phyloP scores from a whole-genome alignment of 1,140 invertebrate genomes.

The Drosophila fuyamai region DNA sequence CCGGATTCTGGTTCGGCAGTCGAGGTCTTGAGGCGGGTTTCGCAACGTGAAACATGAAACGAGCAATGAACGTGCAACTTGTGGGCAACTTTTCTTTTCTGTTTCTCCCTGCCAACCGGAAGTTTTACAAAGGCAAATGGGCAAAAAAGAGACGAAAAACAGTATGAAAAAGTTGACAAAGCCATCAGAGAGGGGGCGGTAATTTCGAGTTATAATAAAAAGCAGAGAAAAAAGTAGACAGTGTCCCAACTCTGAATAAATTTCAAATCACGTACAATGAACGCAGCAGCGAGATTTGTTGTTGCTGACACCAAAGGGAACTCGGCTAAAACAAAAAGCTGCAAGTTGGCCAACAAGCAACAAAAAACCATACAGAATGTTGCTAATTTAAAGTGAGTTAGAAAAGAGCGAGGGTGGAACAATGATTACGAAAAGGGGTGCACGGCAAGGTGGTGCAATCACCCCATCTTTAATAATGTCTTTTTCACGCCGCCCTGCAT shows the following conservation, averaged over 20 bases:
- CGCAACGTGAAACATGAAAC: conserved; percentile 71
- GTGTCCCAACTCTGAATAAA: conserved; percentile 70
- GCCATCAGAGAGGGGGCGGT: conserved; percentile 23
- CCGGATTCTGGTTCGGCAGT: not conserved
- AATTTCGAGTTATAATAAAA: conserved; percentile 66
- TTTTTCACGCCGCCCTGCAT: conserved; percentile 69
- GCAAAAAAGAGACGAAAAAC: conserved; percentile 61
- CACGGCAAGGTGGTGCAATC: conserved; percentile 14
- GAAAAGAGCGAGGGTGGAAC: conserved; percentile 39
- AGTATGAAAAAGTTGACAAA: conserved; percentile 53
- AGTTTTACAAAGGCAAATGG: conserved; percentile 81
- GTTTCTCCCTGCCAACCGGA: conserved; percentile 68
- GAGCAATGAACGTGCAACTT: conserved; percentile 54
- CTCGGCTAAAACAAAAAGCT: conserved; percentile 69
- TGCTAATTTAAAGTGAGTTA: conserved; percentile 74
- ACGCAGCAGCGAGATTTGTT: conserved; percentile 46
- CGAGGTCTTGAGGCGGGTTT: conserved; percentile 43
- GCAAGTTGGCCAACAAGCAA: conserved; percentile 43
- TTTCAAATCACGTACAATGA: conserved; percentile 80
- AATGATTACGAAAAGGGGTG: conserved; percentile 11
- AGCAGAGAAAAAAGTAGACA: conserved; percentile 29
- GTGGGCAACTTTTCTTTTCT: conserved; percentile 65
- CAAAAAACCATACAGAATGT: conserved; percentile 40
- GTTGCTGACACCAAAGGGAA: conserved; percentile 59
- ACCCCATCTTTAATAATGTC: conserved; percentile 29